phyloP scores from a whole-genome alignment of 2,888 invertebrate species.

The Thyatira batis region DNA sequence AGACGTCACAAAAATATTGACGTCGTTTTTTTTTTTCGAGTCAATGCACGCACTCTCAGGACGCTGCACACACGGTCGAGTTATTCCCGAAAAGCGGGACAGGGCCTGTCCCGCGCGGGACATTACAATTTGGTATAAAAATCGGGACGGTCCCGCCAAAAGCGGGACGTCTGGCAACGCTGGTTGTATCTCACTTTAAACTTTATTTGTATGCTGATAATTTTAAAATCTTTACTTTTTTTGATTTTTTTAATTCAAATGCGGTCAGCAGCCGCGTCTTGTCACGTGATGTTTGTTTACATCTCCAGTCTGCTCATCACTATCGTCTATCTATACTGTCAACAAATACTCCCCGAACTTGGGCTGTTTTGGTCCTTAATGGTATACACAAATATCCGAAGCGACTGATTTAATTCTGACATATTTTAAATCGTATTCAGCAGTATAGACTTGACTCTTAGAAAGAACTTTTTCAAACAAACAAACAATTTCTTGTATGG shows the following conservation, averaged over 20 bases:
- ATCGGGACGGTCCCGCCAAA: no score
- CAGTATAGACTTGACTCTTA: background rate
- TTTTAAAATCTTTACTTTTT: background rate
- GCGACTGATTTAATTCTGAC: constrained; percentile 8
- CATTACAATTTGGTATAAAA: no score
- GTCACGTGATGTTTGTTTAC: constrained; percentile 54
- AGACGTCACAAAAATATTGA: no score
- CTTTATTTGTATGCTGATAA: background rate
- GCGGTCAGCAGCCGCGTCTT: constrained; percentile 44
- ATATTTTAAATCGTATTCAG: background rate
- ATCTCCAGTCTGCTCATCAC: constrained; percentile 41
- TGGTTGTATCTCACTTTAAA: no score
- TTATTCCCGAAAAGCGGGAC: no score
- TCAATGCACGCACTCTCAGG: no score
- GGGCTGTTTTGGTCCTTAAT: constrained; percentile 24
- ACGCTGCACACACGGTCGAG: no score
- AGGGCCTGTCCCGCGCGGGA: no score
- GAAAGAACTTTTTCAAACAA: background rate
- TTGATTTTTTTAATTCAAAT: constrained; percentile 5
- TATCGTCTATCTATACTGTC: constrained; percentile 54
- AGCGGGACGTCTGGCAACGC: no score
- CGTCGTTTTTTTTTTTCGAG: no score
- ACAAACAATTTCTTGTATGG: background rate
- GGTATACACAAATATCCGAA: constrained; percentile 27
- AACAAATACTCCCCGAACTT: constrained; percentile 49